Conservation (phyloP, 35 echinoderm and acorn worm genomes). For the Chiridota heheva region DNA sequence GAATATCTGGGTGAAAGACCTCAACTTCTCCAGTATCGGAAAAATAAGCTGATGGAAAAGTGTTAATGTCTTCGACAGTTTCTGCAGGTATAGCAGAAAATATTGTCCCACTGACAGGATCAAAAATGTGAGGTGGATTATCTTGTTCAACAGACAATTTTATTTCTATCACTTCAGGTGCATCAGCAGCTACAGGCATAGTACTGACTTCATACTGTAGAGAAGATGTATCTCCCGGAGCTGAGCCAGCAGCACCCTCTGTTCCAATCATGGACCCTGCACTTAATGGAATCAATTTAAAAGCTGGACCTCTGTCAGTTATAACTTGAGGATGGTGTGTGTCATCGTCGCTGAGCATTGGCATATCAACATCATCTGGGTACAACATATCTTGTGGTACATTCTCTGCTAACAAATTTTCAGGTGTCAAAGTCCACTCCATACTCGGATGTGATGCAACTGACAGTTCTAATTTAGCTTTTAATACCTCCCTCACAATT, state of each 20-base stretch:
- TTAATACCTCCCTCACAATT: slow-evolving; percentile 35
- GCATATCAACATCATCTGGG: background rate
- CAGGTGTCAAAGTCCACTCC: too few relatives aligned
- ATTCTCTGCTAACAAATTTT: too few relatives aligned
- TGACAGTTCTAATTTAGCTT: slow-evolving; percentile 62
- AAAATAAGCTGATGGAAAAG: too few relatives aligned
- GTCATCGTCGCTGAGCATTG: background rate
- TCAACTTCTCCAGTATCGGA: background rate
- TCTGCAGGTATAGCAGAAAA: slow-evolving; percentile 9
- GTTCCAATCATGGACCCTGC: background rate
- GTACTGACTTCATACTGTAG: too few relatives aligned
- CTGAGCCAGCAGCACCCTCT: background rate
- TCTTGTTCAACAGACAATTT: background rate
- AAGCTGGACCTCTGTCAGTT: slow-evolving; percentile 71
- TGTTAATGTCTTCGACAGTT: background rate
- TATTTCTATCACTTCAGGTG: background rate
- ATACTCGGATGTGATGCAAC: too few relatives aligned
- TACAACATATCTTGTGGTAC: background rate
- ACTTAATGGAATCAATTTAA: too few relatives aligned
- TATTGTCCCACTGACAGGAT: slow-evolving; percentile 8
- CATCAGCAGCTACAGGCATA: too few relatives aligned
- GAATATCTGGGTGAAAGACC: too few relatives aligned
- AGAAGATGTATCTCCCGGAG: too few relatives aligned
- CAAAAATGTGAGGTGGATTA: background rate
- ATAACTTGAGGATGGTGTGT: too few relatives aligned